Evolutionary conservation across 2,888 invertebrate genomes (phyloP), one percentile per base, ranked within the genome.

Genomic region (Folsomia manolachei): DNA sequence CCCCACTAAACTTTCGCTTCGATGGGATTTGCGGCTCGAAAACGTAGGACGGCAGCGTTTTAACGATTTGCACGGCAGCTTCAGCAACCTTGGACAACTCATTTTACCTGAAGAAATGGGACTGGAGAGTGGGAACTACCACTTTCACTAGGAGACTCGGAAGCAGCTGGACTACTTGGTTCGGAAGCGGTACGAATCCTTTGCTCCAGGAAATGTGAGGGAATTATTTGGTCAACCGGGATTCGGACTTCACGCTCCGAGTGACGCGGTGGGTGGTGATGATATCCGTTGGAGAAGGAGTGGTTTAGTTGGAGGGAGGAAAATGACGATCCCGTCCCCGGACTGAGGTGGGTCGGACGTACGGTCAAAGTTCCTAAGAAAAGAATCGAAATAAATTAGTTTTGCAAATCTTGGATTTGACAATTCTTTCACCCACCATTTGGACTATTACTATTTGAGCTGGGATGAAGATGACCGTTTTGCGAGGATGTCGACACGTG

Each of bases 1-100:
- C 80, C 68, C 72, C 76, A 69, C 75, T 76, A n/a, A 73, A 74
- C 70, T 80, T 80, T 65, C 75, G 76, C 70, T 79, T 80, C 26
- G 77, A 72, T 24, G 77, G 75, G 19, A 79, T 65, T 71, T 75
- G 79, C n/a, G 80, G 80, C 39, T 78, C 77, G n/a, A 73, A 68
- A 61, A 78, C 72, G 64, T 70, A 69, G 11, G 75, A 27, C 21
- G 79, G 80, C 39, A 79, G 63, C 52, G 73, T 78, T 64, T 72
- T 74, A 66, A 78, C 73, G 61, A 78, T 67, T 68, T 75, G 75
- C 23, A 75, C 71, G 27, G 80, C 79, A 51, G 79, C 72, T 2
- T 80, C 78, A 53, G 74, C 68, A 26, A 80, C 69, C 70, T 78
- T 79, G 67, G 76, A 71, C 63, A 80, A 61, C 74, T 80, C 80